Conservation (phyloP, 92 coral and sea anemone genomes). For the Nematostella vectensis region DNA sequence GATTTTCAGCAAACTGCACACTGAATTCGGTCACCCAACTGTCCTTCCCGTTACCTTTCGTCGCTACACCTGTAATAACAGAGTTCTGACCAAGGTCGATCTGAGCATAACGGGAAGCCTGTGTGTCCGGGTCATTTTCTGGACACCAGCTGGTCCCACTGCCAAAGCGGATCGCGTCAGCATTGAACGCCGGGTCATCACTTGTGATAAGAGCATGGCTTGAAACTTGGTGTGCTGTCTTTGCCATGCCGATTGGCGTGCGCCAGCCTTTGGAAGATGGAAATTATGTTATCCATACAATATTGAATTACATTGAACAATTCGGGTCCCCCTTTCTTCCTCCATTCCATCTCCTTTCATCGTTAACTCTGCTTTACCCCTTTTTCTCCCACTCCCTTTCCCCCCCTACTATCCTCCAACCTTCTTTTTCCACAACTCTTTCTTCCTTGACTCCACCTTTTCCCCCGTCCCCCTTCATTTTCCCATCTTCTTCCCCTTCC, state of each 20-base stretch:
- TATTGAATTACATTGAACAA: too few species aligned
- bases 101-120: neutral
- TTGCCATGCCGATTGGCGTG: neutral
- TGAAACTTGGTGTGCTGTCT: neutral
- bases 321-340: too few species aligned
- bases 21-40: neutral
- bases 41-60: neutral
- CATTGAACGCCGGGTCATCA: neutral
- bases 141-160: constrained; percentile 1
- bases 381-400: too few species aligned
- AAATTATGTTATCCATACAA: too few species aligned
- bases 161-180: neutral
- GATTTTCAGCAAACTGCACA: too few species aligned
- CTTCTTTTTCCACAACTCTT: too few species aligned
- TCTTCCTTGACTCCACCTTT: too few species aligned
- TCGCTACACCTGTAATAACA: neutral
- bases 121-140: neutral
- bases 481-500: too few species aligned
- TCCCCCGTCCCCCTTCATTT: too few species aligned
- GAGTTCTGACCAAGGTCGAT: neutral
- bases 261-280: constrained; percentile 5
- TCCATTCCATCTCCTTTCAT: too few species aligned
- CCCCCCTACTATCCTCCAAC: too few species aligned
- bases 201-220: neutral
- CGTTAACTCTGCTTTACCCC: too few species aligned